Base-by-base conservation (phyloP, 1,140 invertebrate species). In the Drosophila mauritiana region DNA sequence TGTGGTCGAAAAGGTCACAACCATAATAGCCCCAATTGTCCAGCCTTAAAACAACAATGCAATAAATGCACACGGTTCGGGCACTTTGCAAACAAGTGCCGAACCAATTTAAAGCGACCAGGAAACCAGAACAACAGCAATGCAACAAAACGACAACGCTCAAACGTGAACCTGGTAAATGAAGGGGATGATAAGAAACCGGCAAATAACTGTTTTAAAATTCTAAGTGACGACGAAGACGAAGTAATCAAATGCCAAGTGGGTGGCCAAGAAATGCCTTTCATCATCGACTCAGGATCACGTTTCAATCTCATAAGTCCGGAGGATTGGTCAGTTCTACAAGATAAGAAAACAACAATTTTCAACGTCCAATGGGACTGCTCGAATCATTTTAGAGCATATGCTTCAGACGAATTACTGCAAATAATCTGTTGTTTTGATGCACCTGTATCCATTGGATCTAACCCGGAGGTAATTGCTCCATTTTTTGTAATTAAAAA, bases 241-340 rank as follows among this genome's bases (percentile, higher is more conserved):
- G 45, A 51, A 2, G 1, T 61, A 4, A 61, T 61, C 10, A 51
- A 61, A 61, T 42, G n/a, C 15, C 57, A 6, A 42, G 40, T 42
- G 7, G 40, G 40, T 42, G n/a, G 40, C 1, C 40, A n/a, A 3
- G 40, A 42, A 17, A 6, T 42, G 3, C 8, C 40, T 3, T 8
- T 42, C 15, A n/a, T 46, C n/a, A 57, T 46, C 36, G 42, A 46
- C 13, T 58, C 34, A 5, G 45, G 34, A 12, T 59, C 34, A 22
- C 22, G 20, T 0, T 17, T 37, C 25, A 59, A 40, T 22, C 22
- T 40, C 5, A 55, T 55, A 42, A 42, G 40, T n/a, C 40, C 40
- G 8, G 15, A n/a, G 8, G 8, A 42, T n/a, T 42, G 40, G n/a
- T 42, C 40, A 42, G 1, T n/a, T 40, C n/a, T 40, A 17, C 13